Conservation (phyloP, 2,797 vertebrate species). For the Gymnoscopelus microlampas region DNA sequence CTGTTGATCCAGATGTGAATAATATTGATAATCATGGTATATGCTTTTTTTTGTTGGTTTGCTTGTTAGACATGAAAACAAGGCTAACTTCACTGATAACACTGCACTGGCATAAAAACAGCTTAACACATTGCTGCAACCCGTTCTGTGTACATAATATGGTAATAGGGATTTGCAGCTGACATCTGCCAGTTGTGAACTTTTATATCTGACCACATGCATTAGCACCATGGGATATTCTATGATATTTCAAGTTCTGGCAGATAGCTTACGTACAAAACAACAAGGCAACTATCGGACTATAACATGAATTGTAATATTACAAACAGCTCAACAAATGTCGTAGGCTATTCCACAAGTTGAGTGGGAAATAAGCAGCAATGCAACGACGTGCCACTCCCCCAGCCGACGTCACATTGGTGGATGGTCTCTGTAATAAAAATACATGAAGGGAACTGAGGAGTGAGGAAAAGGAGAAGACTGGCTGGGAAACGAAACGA, state of each 20-base stretch:
- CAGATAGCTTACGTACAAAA: no score
- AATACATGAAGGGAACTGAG: slow-evolving; percentile 75
- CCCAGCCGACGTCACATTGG: slow-evolving; percentile 79
- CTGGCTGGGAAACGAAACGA: slow-evolving; percentile 34
- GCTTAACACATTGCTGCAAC: no score
- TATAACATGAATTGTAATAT: not conserved
- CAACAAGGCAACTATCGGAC: not conserved
- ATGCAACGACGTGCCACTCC: slow-evolving; percentile 58
- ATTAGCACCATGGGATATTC: no score
- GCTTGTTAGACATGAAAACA: not conserved
- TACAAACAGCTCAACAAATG: slow-evolving; percentile 40
- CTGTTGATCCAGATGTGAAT: no score
- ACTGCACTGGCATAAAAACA: not conserved
- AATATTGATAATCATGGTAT: no score
- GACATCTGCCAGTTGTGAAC: no score
- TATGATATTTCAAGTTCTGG: no score
- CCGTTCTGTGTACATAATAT: no score
- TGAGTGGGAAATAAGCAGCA: slow-evolving; percentile 29
- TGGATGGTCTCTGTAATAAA: slow-evolving; percentile 79
- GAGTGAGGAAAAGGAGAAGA: slow-evolving; percentile 74
- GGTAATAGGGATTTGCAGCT: no score
- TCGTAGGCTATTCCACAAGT: slow-evolving; percentile 61
- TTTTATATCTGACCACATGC: no score
- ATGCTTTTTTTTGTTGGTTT: no score
- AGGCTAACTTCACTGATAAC: slow-evolving; percentile 17